Percentiles rank a stretch among this genome's conserved stretches.
phyloP scores from a whole-genome alignment of 2,797 vertebrate genomes.

The Poeciliopsis presidionis region DNA sequence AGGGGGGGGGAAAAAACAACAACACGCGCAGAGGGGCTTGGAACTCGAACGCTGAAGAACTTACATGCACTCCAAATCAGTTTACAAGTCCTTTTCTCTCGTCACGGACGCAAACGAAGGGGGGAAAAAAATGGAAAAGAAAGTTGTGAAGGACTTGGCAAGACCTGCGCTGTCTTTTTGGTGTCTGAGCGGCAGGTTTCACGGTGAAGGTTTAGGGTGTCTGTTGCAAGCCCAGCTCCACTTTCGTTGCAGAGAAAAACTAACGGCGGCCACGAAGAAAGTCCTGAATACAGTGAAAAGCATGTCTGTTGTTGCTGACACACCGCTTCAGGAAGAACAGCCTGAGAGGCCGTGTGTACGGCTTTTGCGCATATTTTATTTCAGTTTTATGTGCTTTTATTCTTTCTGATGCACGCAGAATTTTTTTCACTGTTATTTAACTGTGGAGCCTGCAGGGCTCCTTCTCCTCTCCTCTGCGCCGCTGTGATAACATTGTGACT shows the following conservation, averaged over 20 bases:
- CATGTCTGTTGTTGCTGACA: conserved; percentile 65
- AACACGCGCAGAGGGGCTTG: conserved; percentile 60
- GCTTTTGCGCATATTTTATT: conserved; percentile 47
- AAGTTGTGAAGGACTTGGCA: conserved; percentile 56
- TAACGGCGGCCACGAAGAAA: conserved; percentile 70
- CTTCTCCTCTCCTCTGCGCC: conserved; percentile 62
- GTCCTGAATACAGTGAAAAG: conserved; percentile 66
- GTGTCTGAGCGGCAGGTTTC: conserved; percentile 71
- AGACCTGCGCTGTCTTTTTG: conserved; percentile 49
- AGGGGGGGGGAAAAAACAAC: conserved; percentile 42
- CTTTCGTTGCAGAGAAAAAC: conserved; percentile 76
- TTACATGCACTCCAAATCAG: conserved; percentile 56
- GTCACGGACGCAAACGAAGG: conserved; percentile 31
- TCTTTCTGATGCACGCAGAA: conserved; percentile 40
- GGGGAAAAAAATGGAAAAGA: conserved; percentile 59
- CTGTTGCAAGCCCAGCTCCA: conserved; percentile 75
- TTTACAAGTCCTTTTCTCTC: conserved; percentile 62
- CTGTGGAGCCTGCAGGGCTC: conserved; percentile 66
- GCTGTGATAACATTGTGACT: conserved; percentile 82
- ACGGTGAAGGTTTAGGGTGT: conserved; percentile 69
- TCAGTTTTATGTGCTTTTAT: conserved; percentile 27
- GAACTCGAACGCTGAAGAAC: conserved; percentile 57
- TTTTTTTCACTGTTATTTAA: conserved; percentile 35
- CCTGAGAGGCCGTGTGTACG: conserved; percentile 46
- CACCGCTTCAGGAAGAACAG: conserved; percentile 70